These are phyloP conservation scores for Syngnathus rostellatus DNA, from an alignment of 2,797 vertebrate genomes.

Conservation along the genomic window DNA sequence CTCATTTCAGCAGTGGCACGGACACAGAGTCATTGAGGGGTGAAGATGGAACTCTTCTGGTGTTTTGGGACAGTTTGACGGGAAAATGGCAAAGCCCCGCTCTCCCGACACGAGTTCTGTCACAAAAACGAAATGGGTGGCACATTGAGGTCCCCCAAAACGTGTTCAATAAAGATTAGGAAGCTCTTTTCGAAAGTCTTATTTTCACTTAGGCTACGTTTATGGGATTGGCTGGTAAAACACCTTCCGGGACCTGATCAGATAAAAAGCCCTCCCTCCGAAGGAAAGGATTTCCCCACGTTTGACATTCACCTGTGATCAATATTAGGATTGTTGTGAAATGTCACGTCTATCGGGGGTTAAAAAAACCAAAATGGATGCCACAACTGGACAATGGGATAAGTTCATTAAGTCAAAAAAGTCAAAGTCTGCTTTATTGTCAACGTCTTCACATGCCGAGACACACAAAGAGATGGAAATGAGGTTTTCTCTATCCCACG, in stretches of 20 bases:
- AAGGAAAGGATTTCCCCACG: not conserved
- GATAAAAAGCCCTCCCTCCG: not conserved
- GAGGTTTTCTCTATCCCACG: no score
- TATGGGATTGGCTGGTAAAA: not conserved
- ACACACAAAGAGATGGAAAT: no score
- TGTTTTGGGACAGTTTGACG: constrained; percentile 25
- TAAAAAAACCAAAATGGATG: not conserved
- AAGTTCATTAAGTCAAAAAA: no score
- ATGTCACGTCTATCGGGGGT: not conserved
- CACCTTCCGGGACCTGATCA: not conserved
- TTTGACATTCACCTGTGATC: not conserved
- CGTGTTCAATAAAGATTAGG: not conserved
- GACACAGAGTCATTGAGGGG: constrained; percentile 1
- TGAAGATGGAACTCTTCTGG: constrained; percentile 28
- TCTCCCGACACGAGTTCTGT: not conserved
- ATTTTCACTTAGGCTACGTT: no score
- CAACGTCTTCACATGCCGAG: no score
- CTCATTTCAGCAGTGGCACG: constrained; percentile 8
- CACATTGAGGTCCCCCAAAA: no score
- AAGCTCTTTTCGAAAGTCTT: no score
- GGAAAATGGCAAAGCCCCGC: not conserved
- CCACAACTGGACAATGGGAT: not conserved
- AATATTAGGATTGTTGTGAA: not conserved
- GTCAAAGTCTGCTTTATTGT: no score
- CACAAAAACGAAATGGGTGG: no score